Evolutionary conservation across 1,140 invertebrate genomes (phyloP).

Genomic region (Apis cerana): DNA sequence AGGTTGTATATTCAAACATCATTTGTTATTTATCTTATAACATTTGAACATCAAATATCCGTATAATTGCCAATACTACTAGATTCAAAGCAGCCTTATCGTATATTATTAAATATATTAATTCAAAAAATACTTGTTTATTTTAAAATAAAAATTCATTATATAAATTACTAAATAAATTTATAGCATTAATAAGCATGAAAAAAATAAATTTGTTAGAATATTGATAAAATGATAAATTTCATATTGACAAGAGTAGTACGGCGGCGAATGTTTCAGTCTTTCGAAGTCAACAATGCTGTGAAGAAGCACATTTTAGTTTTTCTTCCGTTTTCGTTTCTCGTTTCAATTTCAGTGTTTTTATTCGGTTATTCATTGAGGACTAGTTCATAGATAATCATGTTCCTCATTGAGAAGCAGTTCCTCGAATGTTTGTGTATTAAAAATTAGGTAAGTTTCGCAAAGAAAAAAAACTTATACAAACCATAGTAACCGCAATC

Average conservation of each 20-base stretch:
- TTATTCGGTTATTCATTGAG: constrained; percentile 52
- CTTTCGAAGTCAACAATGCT: constrained; percentile 59
- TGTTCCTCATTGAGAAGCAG: not conserved
- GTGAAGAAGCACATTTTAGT: constrained; percentile 60
- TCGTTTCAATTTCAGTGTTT: constrained; percentile 64
- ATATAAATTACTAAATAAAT: not conserved
- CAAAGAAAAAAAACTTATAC: not conserved
- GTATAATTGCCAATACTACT: constrained; percentile 5
- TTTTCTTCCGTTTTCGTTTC: constrained; percentile 60
- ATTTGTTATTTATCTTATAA: constrained; percentile 15
- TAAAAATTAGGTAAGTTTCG: constrained; percentile 48
- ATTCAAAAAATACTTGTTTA: no score
- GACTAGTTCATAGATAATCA: constrained; percentile 5
- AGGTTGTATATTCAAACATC: not conserved
- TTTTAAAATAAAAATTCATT: not conserved
- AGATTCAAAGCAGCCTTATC: not conserved
- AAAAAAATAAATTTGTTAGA: not conserved
- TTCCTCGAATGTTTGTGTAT: not conserved
- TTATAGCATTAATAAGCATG: not conserved
- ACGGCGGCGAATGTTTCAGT: constrained; percentile 57
- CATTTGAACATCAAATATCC: constrained; percentile 35
- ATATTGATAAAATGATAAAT: constrained; percentile 9
- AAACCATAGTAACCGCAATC: constrained; percentile 32
- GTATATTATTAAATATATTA: not conserved
- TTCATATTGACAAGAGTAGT: constrained; percentile 16